A percentile compares a stretch with the other conserved stretches of the same genome.
Conservation (phyloP, 92 coral and sea anemone species). For the Epizoanthus ramosus region DNA sequence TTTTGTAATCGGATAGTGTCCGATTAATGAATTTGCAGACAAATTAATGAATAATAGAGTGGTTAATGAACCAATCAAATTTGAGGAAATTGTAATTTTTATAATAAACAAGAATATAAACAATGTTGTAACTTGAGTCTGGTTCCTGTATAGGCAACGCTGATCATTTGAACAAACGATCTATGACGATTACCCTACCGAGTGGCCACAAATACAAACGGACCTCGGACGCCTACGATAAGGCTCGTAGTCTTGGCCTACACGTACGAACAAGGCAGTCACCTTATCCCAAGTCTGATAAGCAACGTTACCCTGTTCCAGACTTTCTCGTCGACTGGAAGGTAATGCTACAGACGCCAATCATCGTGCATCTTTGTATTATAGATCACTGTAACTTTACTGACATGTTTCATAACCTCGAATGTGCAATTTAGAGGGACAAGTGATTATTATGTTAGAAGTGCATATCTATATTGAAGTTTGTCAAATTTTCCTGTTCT, state of each 20-base stretch:
- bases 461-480: no score
- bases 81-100: no score
- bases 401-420: neutral
- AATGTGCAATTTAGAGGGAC: no score
- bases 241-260: constrained; percentile 61
- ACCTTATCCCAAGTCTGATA: constrained; percentile 70
- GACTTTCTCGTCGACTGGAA: constrained; percentile 89
- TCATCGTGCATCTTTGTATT: no score
- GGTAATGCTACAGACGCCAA: constrained; percentile 42
- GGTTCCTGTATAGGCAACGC: neutral
- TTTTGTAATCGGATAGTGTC: no score
- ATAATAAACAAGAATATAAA: no score
- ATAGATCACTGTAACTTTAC: neutral
- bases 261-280: constrained; percentile 86
- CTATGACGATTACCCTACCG: constrained; percentile 29
- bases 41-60: no score
- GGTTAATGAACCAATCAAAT: no score
- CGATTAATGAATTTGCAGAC: no score
- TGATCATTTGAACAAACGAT: neutral
- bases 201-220: neutral
- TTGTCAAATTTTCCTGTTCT: no score
- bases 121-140: neutral
- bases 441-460: no score
- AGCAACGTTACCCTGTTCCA: constrained; percentile 85
- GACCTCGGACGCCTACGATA: constrained; percentile 47